Base-by-base conservation (phyloP, 1,140 invertebrate genomes). In the Zaprionus davidi region DNA sequence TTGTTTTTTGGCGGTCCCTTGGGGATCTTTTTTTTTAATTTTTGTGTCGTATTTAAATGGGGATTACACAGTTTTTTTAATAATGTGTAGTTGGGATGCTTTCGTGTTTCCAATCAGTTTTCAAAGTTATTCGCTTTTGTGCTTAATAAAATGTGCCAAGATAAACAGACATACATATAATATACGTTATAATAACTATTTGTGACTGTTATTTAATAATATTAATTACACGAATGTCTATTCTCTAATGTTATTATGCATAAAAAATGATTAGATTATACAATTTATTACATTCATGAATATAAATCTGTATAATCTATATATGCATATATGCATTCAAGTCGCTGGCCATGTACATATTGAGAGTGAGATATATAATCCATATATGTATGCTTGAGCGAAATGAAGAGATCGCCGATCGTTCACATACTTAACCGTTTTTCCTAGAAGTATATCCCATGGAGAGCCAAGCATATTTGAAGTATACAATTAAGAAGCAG, bases 21-120 rank as follows among this genome's bases (percentile, higher is more conserved):
- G 67, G 85, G 85, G 85, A 85, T 79, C 82, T 85, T 85, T 85
- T 85, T 85, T 69, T 78, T 88, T 76, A 26, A 59, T 46, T 65
- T 78, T 68, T 73, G 51, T 68, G 59, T 70, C 26, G 46, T 65
- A 76, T 83, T 69, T 88, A 83, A 84, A 87, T 84, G 51, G 67
- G 63, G 67, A 81, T 78, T 90, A 88, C 78, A 90, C 85, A 88
- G 64, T 68, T 81, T 65, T 77, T 55, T 31, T 49, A 9, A 65
- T 64, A 63, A 72, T 65, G 77, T 66, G 49, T 59, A 83, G 55
- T 71, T 73, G 78, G 68, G 44, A 76, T 76, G 73, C 60, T 53
- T 60, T 65, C 17, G 59, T 76, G 68, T 65, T 76, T 72, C 51
- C 63, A 76, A 76, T 76, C 59, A 72, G 53, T 67, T 59, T 66